Evolutionary conservation across 1,140 invertebrate genomes (phyloP).

Genomic region (Neodiprion pinetum): DNA sequence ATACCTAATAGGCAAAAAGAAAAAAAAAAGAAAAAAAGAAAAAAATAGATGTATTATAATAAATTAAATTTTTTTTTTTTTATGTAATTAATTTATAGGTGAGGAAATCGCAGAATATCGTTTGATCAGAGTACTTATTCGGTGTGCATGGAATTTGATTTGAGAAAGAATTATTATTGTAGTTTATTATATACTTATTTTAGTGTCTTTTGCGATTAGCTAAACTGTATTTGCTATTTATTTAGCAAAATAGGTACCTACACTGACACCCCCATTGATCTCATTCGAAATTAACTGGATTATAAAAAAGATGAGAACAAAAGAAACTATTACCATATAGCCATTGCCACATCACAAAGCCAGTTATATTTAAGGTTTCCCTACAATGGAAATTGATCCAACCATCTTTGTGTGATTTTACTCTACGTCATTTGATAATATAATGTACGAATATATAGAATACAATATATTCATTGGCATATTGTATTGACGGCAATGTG

Average conservation of each 20-base stretch:
- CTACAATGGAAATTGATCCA: neutral
- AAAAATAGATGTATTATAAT: constrained; percentile 57
- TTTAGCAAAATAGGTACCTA: constrained; percentile 4
- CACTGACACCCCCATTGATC: neutral
- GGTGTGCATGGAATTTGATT: constrained; percentile 29
- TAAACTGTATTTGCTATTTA: constrained; percentile 15
- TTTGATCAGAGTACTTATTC: constrained; percentile 46
- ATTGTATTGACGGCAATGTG: too few relatives aligned
- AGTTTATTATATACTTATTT: neutral
- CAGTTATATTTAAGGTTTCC: neutral
- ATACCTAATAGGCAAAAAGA: constrained; percentile 43
- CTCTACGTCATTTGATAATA: neutral
- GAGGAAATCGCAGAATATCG: constrained; percentile 35
- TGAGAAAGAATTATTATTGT: neutral
- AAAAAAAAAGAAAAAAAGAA: neutral
- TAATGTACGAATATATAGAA: neutral
- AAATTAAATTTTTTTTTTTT: constrained; percentile 56
- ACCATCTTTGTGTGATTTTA: constrained; percentile 7
- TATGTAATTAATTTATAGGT: constrained; percentile 60
- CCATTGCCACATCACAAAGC: neutral
- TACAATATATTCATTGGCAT: neutral
- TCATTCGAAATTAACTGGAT: neutral
- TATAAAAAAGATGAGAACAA: neutral
- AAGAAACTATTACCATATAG: neutral
- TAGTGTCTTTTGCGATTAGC: constrained; percentile 8